Evolutionary conservation across 2,888 invertebrate genomes (phyloP), one percentile per base, ranked within the genome.

Genomic region (Pollenia angustigena): DNA sequence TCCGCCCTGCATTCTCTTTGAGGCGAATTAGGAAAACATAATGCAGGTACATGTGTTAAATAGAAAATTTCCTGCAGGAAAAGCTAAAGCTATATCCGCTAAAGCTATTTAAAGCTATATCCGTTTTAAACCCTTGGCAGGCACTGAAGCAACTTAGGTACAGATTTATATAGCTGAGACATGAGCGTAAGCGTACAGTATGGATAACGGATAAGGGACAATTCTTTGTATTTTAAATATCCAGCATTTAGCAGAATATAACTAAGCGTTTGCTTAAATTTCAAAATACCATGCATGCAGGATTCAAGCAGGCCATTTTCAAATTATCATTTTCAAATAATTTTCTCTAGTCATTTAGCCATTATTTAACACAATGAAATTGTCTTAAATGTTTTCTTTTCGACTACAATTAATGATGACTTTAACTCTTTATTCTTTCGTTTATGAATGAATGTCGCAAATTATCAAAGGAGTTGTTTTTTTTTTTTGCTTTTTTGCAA

Each of bases 371-470:
- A 68, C 60, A 79, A 80, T 60, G 50, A 16, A 71, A 32, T 71
- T 81, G 16, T 58, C 12, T 58, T n/a, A 69, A 79, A 56, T 23
- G 4, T n/a, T 14, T 14, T 4, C 16, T n/a, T 48, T 48, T 44
- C 18, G 32, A 23, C 54, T 48, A 23, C 42, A 62, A 64, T 64
- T 72, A 72, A 79, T 79, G 64, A 79, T 83, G 69, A 71, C 50
- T 76, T 58, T 58, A 72, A 79, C 32, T 66, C 58, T 66, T 72
- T 66, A 56, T 56, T 58, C 58, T 78, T 48, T n/a, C 16, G 4
- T 50, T 58, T 11, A 78, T 84, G 83, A 84, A 84, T 78, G 78
- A 83, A 72, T 16, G 58, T 66, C 78, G 78, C 66, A 72, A 50
- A 64, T 44, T 56, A 66, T 83, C 76, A 78, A 83, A 78, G 50